Conservation (phyloP, 2,113 vertebrate species). For the Strix uralensis region DNA sequence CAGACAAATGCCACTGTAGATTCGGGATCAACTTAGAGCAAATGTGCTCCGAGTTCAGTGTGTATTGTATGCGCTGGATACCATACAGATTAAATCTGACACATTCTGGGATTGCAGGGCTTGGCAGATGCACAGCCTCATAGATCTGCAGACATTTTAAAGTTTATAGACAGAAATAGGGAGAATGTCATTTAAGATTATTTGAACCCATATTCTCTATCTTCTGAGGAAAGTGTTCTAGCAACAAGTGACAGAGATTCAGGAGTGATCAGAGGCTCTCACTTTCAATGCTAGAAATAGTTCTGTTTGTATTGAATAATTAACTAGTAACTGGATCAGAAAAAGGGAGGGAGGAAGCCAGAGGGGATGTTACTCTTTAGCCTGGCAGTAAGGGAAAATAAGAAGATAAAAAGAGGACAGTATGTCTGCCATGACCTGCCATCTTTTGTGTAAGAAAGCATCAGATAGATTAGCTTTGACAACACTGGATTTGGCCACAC, state of each 20-base stretch:
- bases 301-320: background rate
- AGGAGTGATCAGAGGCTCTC: background rate
- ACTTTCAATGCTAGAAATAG: background rate
- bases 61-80: background rate
- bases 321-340: background rate
- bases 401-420: background rate
- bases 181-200: background rate
- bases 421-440: background rate
- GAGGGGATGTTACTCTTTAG: background rate
- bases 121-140: constrained; percentile 1
- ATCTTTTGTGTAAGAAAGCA: background rate
- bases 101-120: background rate
- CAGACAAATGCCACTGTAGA: background rate
- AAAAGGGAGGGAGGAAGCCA: background rate
- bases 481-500: background rate
- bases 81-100: constrained; percentile 20
- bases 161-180: background rate
- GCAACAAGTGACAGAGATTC: background rate
- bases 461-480: background rate
- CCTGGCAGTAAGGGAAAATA: background rate
- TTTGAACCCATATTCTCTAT: background rate
- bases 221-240: background rate
- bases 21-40: background rate
- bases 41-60: background rate
- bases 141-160: background rate